Conservation (phyloP, 2,113 vertebrate genomes). For the Rhinoptilus africanus region DNA sequence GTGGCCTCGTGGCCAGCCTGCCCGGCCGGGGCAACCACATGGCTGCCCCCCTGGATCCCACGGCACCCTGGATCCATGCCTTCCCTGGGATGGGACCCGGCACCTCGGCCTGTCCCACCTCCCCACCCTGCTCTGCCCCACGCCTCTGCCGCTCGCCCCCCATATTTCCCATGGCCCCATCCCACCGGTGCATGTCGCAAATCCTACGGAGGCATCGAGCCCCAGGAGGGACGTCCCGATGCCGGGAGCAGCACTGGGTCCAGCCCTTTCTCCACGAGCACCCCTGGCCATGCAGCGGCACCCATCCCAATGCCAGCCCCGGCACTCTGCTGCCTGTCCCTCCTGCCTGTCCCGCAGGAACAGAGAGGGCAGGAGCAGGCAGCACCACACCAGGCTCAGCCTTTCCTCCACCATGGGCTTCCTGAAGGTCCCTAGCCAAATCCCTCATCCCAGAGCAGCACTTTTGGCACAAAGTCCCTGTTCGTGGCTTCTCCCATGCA, state of each 20-base stretch:
- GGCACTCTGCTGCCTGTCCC: neutral
- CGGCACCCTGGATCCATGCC: fast-evolving
- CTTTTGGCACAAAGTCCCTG: neutral
- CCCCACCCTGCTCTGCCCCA: fast-evolving
- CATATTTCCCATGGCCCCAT: neutral
- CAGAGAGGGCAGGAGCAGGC: neutral
- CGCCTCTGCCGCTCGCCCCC: fast-evolving
- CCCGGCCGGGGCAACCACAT: neutral
- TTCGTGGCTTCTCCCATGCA: fast-evolving
- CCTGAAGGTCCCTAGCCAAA: neutral
- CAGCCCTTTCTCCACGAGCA: fast-evolving
- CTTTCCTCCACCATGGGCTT: neutral
- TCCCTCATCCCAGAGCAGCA: neutral
- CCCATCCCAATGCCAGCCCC: fast-evolving
- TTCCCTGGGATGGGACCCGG: fast-evolving
- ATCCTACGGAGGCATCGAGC: neutral
- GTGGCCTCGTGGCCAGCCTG: neutral
- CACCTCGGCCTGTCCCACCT: neutral
- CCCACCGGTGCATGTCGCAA: fast-evolving
- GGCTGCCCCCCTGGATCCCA: neutral
- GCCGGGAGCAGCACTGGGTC: fast-evolving
- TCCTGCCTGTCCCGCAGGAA: fast-evolving
- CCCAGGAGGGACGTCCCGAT: fast-evolving
- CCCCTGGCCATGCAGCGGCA: fast-evolving
- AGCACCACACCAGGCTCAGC: neutral